These are phyloP conservation scores for Ectemnius lituratus DNA, from an alignment of 2,888 invertebrate genomes.

Conservation along the genomic window DNA sequence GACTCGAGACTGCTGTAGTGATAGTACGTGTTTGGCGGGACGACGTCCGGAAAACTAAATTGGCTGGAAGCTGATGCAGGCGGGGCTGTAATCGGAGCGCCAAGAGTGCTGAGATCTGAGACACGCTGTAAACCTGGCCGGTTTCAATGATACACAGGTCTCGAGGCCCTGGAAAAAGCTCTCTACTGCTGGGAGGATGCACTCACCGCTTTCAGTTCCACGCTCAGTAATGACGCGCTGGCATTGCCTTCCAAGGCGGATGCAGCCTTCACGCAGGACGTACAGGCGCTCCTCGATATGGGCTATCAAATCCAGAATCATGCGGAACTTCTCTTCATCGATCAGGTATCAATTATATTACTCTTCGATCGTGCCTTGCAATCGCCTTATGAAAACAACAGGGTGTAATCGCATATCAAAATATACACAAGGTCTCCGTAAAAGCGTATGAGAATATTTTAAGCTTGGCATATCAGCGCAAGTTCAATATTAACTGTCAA, in stretches of 20 bases:
- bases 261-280: slow-evolving; percentile 86
- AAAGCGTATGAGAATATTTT: no score
- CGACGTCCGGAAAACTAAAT: slow-evolving; percentile 7
- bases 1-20: no score
- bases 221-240: slow-evolving; percentile 81
- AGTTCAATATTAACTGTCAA: no score
- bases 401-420: no score
- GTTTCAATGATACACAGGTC: slow-evolving; percentile 81
- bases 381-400: no score
- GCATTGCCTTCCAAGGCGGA: slow-evolving; percentile 90
- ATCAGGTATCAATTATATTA: slow-evolving; percentile 78
- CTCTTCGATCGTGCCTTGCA: neutral
- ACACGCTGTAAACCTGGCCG: slow-evolving; percentile 1
- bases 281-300: slow-evolving; percentile 86
- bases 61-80: neutral
- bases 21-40: neutral
- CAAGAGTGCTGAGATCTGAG: neutral
- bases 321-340: slow-evolving; percentile 91
- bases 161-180: slow-evolving; percentile 95
- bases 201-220: slow-evolving; percentile 86
- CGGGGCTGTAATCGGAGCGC: neutral
- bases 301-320: slow-evolving; percentile 92
- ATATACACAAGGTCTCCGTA: no score
- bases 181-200: slow-evolving; percentile 98
- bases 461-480: no score